phyloP scores from a whole-genome alignment of 2,888 invertebrate genomes.

The Liodrosophila aerea region DNA sequence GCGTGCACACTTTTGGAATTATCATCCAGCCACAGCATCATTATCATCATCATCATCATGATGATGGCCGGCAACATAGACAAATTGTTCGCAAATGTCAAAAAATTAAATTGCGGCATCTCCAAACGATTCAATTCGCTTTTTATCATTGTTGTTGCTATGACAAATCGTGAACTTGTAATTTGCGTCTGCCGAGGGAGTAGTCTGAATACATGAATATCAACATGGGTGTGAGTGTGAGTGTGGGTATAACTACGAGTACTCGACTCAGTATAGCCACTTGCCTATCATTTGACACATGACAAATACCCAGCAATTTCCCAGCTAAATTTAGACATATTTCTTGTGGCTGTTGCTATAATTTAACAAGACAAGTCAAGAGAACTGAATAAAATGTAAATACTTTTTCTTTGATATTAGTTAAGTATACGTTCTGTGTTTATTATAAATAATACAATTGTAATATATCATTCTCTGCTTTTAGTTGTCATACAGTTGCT shows the following conservation, averaged over 20 bases:
- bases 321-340: slow-evolving; percentile 46
- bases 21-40: slow-evolving; percentile 10
- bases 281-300: slow-evolving; percentile 35
- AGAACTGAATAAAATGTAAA: slow-evolving; percentile 20
- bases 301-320: slow-evolving; percentile 31
- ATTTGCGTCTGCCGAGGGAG: slow-evolving; percentile 48
- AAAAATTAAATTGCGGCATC: slow-evolving; percentile 65
- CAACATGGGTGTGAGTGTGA: neutral
- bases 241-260: neutral
- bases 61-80: slow-evolving; percentile 43
- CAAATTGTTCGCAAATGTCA: slow-evolving; percentile 59
- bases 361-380: slow-evolving; percentile 31
- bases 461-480: too few species aligned
- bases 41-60: slow-evolving; percentile 29
- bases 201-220: neutral
- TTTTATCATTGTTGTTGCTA: slow-evolving; percentile 5
- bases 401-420: slow-evolving; percentile 21
- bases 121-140: slow-evolving; percentile 52
- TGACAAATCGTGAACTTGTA: slow-evolving; percentile 70
- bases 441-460: neutral
- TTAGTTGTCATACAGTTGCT: neutral
- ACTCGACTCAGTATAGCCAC: too few species aligned
- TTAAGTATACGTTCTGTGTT: slow-evolving; percentile 32
- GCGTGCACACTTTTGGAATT: slow-evolving; percentile 44
- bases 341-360: slow-evolving; percentile 35